Base-by-base conservation (phyloP, 1,140 invertebrate species). In the Littorina saxatilis region DNA sequence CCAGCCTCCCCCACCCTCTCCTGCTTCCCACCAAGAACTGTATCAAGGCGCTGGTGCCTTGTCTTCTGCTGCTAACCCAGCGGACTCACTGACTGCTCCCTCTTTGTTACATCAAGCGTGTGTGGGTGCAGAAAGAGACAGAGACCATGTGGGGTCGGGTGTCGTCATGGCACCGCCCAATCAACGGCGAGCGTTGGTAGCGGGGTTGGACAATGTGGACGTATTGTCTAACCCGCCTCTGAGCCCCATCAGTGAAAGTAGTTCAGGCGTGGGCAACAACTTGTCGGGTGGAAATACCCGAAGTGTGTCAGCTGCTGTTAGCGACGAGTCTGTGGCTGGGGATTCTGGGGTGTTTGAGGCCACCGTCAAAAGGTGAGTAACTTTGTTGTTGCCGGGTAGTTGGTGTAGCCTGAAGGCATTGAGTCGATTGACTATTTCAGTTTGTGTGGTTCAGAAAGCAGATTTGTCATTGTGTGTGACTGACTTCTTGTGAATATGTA, bases 271-370 rank as follows among this genome's bases (percentile, higher is more conserved):
- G 40, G 89, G 91, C 66, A 91, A 91, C 83, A 91, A 91, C 86
- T 80, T 90, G 70, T 91, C 90, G 7, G 89, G 89, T 40, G 90
- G 88, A 23, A 92, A 91, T 86, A 91, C 91, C 7, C 86, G 90
- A 17, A 91, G 90, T 88, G 97, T 98, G 32, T 98, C 97, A 11
- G 97, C 97, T 43, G 97, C 97, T 39, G 97, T 98, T 0, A 98
- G 97, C 92, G 97, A 99, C 91, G 98, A 99, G 90, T 98, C 97
- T 55, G 97, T 99, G 32, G 97, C 98, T 52, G 98, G 98, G 0
- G 98, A 99, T 90, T 98, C 97, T 0, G 98, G 98, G 1, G 98
- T 99, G 27, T 99, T 99, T 92, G 98, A 99, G 90, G 97, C 97
- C 20, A 96, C 96, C 5, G 94, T 95, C 66, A 91, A 91, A 82